phyloP scores from a whole-genome alignment of 2,888 invertebrate species.

The Nymphalis polychloros region DNA sequence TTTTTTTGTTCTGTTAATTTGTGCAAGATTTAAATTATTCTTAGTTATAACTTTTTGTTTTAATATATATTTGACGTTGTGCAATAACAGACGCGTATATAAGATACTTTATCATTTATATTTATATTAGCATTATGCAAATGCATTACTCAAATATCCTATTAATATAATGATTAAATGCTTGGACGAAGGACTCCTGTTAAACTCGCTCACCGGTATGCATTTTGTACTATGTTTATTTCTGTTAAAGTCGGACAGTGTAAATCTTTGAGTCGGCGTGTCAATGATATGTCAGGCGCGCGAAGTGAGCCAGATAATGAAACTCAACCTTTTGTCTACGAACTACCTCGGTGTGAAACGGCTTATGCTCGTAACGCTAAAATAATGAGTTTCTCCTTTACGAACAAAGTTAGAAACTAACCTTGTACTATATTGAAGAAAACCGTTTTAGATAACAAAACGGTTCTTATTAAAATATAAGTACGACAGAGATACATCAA shows the following conservation, averaged over 20 bases:
- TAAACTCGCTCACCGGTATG: conserved; percentile 22
- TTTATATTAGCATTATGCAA: background rate
- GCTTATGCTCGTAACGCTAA: conserved; percentile 48
- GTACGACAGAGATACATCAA: conserved; percentile 5
- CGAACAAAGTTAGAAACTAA: conserved; percentile 55
- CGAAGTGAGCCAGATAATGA: conserved; percentile 57
- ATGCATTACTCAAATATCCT: conserved; percentile 14
- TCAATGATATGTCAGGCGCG: conserved; percentile 59
- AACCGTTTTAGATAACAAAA: conserved; percentile 44
- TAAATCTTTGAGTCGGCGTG: conserved; percentile 53
- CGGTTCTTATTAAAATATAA: conserved; percentile 21
- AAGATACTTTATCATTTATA: background rate
- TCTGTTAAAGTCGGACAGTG: conserved; percentile 47
- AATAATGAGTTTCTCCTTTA: conserved; percentile 60
- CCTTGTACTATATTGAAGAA: conserved; percentile 51
- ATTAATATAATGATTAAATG: conserved; percentile 21
- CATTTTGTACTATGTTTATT: conserved; percentile 46
- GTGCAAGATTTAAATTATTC: too few species aligned
- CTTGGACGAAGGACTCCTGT: conserved; percentile 24
- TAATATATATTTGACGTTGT: background rate
- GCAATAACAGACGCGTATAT: background rate
- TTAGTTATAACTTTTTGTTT: too few species aligned
- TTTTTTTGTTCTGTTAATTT: background rate
- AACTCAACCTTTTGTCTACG: conserved; percentile 59
- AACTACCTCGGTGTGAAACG: conserved; percentile 45